Conservation (phyloP, 2,113 vertebrate species). For the Sebastes fasciatus region DNA sequence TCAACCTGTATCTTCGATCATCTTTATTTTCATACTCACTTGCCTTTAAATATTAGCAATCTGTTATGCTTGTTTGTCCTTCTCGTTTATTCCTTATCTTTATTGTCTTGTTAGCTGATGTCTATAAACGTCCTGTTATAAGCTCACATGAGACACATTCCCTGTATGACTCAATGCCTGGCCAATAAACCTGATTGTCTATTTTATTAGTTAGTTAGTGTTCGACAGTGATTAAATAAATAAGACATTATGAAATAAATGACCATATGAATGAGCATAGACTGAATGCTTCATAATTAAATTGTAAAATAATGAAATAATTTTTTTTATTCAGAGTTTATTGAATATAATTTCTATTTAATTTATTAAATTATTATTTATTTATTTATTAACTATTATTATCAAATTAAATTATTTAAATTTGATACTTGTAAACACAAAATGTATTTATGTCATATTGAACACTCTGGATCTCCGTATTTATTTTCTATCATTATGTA, state of each 20-base stretch:
- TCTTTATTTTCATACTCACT: background rate
- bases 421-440: no score
- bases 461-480: no score
- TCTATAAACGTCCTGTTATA: constrained; percentile 8
- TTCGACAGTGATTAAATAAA: background rate
- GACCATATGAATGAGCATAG: background rate
- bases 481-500: no score
- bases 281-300: background rate
- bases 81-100: background rate
- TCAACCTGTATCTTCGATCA: background rate
- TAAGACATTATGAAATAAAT: background rate
- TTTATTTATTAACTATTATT: no score
- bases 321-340: no score
- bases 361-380: no score
- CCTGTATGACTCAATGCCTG: background rate
- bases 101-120: background rate
- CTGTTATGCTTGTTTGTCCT: background rate
- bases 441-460: no score
- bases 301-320: background rate
- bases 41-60: background rate
- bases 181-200: background rate
- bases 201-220: background rate
- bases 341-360: no score
- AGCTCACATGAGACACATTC: background rate
- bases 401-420: no score